Evolutionary conservation across 2,888 invertebrate species (phyloP), one percentile per base, ranked within the genome.

Genomic region (Lasioglossum zephyrum): DNA sequence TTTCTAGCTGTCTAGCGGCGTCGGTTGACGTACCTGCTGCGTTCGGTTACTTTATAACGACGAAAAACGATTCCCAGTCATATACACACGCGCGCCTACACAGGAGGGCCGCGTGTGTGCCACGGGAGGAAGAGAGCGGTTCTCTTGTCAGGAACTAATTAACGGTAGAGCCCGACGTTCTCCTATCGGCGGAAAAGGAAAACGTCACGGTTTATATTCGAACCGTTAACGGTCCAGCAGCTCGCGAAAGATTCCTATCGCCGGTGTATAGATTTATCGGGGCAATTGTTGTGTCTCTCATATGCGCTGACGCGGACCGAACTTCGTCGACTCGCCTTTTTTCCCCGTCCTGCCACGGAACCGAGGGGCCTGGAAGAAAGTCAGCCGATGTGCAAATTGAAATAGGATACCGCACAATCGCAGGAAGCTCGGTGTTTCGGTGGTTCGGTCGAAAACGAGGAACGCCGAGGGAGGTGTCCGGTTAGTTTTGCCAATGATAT

Each of bases 131-230:
- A 18, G 63, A 63, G 31, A n/a, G 41, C 73, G 78, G 53, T 79
- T 81, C 91, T 69, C 91, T 91, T 91, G 91, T 91, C 91, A 89
- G 92, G 87, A 89, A 88, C 92, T 91, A 91, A 91, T 91, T 91
- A 91, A 91, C 90, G 90, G 89, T 85, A 88, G 90, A 91, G 89
- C 79, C 87, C 90, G 81, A 87, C 87, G 87, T 77, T 84, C 82
- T 84, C 82, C 80, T 57, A 80, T 82, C 73, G 84, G 74, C 73
- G 88, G 89, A 88, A 90, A 70, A 88, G 90, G 88, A 91, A 91
- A 82, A 83, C 86, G 90, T 90, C 90, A 89, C 90, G 81, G 83
- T 90, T 86, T 88, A 79, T 86, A 83, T 86, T 80, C 84, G 77
- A 79, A n/a, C 83, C 72, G 76, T 49, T 75, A 80, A 76, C 86